Evolutionary conservation across 2,797 vertebrate genomes (phyloP).

Genomic region (Sebastes steindachneri): DNA sequence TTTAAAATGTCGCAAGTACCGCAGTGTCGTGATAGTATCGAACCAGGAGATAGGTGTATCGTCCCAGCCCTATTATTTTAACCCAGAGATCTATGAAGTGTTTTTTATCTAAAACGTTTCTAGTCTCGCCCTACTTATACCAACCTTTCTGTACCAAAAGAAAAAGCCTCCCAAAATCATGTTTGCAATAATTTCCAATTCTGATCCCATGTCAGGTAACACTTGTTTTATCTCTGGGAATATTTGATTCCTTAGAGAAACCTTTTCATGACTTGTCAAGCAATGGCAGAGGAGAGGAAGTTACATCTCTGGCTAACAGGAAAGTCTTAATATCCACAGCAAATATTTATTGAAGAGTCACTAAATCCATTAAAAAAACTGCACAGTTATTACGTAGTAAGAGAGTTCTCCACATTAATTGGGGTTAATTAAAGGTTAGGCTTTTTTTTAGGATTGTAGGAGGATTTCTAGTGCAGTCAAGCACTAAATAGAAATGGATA

Average conservation of each 20-base stretch:
- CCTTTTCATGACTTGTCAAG: not conserved
- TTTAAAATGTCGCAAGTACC: accelerated
- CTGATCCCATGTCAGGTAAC: not conserved
- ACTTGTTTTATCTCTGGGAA: slow-evolving; percentile 2
- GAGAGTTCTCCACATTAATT: slow-evolving; percentile 20
- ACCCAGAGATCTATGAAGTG: not conserved
- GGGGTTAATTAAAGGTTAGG: slow-evolving; percentile 36
- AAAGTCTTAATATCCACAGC: not conserved
- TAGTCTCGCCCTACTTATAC: not conserved
- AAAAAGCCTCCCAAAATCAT: not conserved
- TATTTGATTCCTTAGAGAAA: not conserved
- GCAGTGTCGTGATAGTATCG: too few relatives aligned
- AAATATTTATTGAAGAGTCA: slow-evolving; percentile 1
- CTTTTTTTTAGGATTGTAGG: not conserved
- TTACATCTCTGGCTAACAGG: not conserved
- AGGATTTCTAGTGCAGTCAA: slow-evolving; percentile 8
- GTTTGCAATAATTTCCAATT: not conserved
- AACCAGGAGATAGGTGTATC: too few relatives aligned
- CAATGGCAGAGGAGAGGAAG: not conserved
- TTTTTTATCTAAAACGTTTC: not conserved
- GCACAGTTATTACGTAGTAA: not conserved
- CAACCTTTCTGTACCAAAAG: not conserved
- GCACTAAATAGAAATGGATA: not conserved
- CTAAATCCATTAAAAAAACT: slow-evolving; percentile 17
- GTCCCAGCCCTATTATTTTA: not conserved